Evolutionary conservation across 2,888 invertebrate species (phyloP), one percentile per base, ranked within the genome.

Genomic region (Alloscopus bannaensis): DNA sequence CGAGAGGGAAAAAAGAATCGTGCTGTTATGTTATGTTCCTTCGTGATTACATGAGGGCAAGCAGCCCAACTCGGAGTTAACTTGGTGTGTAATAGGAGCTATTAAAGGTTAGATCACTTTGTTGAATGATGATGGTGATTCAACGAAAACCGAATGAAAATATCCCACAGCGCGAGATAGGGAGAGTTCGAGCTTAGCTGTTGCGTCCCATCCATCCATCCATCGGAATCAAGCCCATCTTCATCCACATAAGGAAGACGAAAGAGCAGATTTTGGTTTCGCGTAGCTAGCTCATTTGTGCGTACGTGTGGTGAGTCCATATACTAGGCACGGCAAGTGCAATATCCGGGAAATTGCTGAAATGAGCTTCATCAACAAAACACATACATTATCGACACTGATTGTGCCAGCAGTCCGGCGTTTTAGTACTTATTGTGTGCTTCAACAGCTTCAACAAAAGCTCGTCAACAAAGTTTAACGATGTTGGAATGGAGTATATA

Each of bases 311-410:
- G 57, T 13, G 26, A 28, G 57, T 26, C 13, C 18, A 45, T 45
- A n/a, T n/a, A n/a, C n/a, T 68, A 64, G 80, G 81, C 66, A 75
- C 71, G 80, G 80, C 80, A 75, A 84, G 73, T 81, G 84, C 81
- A 82, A 84, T 84, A 84, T 84, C 84, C 84, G 84, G 84, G 84
- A 84, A 84, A 84, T 80, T 55, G 76, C 69, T 65, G 76, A 81
- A 80, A 80, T 75, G 69, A 73, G 72, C 62, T 73, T 64, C 73
- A 72, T 65, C 70, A 79, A 45, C 70, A 65, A 71, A 52, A 59
- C 36, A 70, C 42, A 45, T 47, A 47, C 65, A 45, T 69, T 77
- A 77, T 77, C 76, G 69, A 77, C 76, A 77, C 62, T 77, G 76
- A 77, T 77, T 77, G 76, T 69, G 69, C 42, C 36, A 75, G 75